Evolutionary conservation across 2,113 vertebrate genomes (phyloP), one percentile per base, ranked within the genome.

Genomic region (Anser cygnoides): DNA sequence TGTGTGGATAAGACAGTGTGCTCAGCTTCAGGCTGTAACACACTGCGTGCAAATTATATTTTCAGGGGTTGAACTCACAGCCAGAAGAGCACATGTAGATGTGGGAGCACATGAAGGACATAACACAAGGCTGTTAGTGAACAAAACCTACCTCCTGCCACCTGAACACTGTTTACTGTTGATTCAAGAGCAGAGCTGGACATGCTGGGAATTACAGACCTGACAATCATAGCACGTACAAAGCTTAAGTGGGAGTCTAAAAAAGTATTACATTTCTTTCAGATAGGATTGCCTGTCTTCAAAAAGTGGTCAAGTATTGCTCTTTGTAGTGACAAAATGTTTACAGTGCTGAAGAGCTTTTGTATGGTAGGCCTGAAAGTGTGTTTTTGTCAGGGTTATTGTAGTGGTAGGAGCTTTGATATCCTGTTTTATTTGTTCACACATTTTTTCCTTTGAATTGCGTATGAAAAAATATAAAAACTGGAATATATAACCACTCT

Each of bases 81-180:
- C 6, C 0, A 0, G 28, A 11, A 54, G 25, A 41, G 16, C 7
- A 18, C 1, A 1, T 23, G 25, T 0, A 0, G n/a, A 71, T 7
- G 19, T 39, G 28, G 49, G 20, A 92, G 17, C 13, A 57, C 7
- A 4, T 23, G 49, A 55, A 18, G 20, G 17, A 41, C 9, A 54
- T 79, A 35, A 10, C 66, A 66, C 11, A 44, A 23, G 4, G 10
- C 13, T 23, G 11, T n/a, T 55, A 50, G 18, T 11, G 54, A 73
- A 37, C 3, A 76, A 83, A 91, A 50, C 2, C 3, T 10, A 20
- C 3, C 46, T 88, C 20, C 19, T 62, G 22, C 28, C 68, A 63
- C 6, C 37, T 89, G 43, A 81, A 18, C 1, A 19, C 41, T 54
- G 19, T 49, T 37, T 77, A 15, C 11, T 59, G 5, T 7, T 41